These are phyloP conservation scores for Daboia siamensis DNA, from an alignment of 2,113 vertebrate genomes.

Conservation along the genomic window DNA sequence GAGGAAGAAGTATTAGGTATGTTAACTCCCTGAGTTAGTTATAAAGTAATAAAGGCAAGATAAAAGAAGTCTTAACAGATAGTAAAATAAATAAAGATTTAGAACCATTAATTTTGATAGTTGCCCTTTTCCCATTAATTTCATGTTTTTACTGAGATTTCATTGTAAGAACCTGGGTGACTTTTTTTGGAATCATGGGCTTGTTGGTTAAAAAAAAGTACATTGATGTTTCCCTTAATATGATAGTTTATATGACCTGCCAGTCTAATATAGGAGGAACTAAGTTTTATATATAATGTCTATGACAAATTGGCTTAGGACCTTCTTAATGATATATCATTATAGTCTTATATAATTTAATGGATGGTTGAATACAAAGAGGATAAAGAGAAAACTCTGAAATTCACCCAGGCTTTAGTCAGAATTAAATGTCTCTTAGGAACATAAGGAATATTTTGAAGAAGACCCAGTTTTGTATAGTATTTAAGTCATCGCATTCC, in stretches of 20 bases:
- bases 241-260: background rate
- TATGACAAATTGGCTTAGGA: background rate
- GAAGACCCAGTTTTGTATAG: background rate
- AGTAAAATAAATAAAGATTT: background rate
- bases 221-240: background rate
- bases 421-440: background rate
- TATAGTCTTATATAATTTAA: background rate
- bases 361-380: background rate
- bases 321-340: background rate
- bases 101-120: background rate
- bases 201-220: background rate
- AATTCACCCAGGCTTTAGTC: background rate
- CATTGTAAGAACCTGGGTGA: background rate
- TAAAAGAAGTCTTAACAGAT: background rate
- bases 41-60: background rate
- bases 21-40: background rate
- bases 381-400: background rate
- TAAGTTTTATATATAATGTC: background rate
- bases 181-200: background rate
- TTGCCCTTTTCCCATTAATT: background rate
- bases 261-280: background rate
- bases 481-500: background rate
- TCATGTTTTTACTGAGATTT: background rate
- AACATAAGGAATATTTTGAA: background rate
- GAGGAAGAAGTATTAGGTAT: no score